Evolutionary conservation across 2,888 invertebrate genomes (phyloP).

Genomic region (Perithous albicinctus): DNA sequence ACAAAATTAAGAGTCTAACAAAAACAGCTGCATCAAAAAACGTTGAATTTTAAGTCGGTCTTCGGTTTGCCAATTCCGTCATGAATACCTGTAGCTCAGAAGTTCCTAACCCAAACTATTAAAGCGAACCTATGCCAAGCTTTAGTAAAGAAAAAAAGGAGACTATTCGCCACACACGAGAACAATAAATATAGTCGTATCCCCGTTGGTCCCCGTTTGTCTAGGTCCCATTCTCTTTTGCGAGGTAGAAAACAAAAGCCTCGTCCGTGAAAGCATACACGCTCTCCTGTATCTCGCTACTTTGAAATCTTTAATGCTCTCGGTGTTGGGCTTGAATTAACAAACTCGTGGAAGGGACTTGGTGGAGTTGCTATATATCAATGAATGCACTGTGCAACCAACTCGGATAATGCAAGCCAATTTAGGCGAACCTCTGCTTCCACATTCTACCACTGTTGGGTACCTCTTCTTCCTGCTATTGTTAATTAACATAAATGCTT

Average conservation of each 20-base stretch:
- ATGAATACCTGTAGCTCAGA: neutral
- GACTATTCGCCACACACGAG: neutral
- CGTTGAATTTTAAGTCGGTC: too few relatives aligned
- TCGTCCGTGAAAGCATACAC: neutral
- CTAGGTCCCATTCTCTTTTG: slow-evolving; percentile 12
- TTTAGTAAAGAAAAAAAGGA: neutral
- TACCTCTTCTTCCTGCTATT: neutral
- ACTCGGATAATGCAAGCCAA: slow-evolving; percentile 38
- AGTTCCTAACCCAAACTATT: neutral
- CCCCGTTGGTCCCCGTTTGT: neutral
- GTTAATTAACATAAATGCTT: slow-evolving; percentile 29
- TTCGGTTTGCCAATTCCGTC: neutral
- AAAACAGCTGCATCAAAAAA: too few relatives aligned
- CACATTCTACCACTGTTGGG: neutral
- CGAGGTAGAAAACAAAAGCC: slow-evolving; percentile 24
- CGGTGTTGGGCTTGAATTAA: slow-evolving; percentile 43
- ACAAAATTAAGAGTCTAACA: too few relatives aligned
- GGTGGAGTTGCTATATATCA: slow-evolving; percentile 6
- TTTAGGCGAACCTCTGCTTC: slow-evolving; percentile 2
- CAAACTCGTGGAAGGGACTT: slow-evolving; percentile 5
- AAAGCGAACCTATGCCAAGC: neutral
- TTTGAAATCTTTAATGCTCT: slow-evolving; percentile 52
- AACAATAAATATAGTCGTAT: neutral
- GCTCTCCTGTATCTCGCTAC: slow-evolving; percentile 1
- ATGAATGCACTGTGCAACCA: neutral